Percentiles rank a stretch among this genome's conserved stretches.
Evolutionary conservation across 2,888 invertebrate species (phyloP).

Genomic region (Dusona sp.): DNA sequence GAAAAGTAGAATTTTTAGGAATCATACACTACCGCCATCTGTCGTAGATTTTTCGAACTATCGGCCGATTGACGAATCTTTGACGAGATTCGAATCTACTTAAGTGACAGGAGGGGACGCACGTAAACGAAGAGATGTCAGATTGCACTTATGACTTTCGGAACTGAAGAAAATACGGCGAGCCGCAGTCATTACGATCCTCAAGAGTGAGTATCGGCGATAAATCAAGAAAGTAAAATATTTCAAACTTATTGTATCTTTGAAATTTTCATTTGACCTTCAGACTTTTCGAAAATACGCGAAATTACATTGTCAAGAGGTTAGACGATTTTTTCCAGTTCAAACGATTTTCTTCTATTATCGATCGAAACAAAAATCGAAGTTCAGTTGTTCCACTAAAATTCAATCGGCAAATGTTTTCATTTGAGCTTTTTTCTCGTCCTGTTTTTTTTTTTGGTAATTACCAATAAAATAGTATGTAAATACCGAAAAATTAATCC

Average conservation of each 20-base stretch:
- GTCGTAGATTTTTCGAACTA: background rate
- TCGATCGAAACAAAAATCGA: constrained; percentile 4
- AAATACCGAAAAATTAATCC: constrained; percentile 36
- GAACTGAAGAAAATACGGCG: constrained; percentile 64
- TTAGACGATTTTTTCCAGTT: constrained; percentile 66
- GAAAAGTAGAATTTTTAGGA: background rate
- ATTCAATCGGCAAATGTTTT: constrained; percentile 1
- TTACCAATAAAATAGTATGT: background rate
- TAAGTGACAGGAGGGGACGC: constrained; percentile 49
- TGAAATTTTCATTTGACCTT: constrained; percentile 12
- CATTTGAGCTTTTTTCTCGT: constrained; percentile 2
- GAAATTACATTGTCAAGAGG: constrained; percentile 69
- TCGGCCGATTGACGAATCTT: background rate
- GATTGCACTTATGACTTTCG: constrained; percentile 74
- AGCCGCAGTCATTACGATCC: constrained; percentile 58
- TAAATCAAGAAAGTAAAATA: background rate
- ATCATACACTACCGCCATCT: background rate
- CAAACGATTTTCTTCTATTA: background rate
- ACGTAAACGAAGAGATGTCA: constrained; percentile 74
- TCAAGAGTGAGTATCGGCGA: constrained; percentile 45
- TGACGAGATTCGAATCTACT: constrained; percentile 12
- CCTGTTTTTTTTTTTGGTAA: background rate
- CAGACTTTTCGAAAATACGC: background rate
- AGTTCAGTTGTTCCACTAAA: background rate
- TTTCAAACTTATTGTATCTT: background rate